phyloP scores from a whole-genome alignment of 2,113 vertebrate genomes.

The Danionella cerebrum region DNA sequence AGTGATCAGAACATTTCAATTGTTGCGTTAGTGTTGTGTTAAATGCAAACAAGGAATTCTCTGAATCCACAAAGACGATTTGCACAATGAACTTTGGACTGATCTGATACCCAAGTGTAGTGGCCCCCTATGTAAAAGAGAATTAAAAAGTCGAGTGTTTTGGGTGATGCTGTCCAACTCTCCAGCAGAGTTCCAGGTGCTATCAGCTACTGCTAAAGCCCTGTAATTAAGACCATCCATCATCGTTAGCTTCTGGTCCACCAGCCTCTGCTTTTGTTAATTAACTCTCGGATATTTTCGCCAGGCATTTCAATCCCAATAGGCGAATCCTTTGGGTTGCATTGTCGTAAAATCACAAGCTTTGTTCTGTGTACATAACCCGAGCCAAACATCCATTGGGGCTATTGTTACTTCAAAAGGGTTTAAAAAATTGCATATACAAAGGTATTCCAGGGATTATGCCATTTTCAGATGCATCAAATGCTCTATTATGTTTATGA shows the following conservation, averaged over 20 bases:
- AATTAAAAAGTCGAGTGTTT: conserved; percentile 18
- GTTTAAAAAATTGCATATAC: conserved; percentile 1
- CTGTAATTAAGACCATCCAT: conserved; percentile 70
- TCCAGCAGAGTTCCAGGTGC: conserved; percentile 55
- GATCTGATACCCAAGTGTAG: conserved; percentile 5
- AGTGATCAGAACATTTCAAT: too few relatives aligned
- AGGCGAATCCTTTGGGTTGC: conserved; percentile 13
- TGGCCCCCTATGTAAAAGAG: neutral
- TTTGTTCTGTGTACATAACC: neutral
- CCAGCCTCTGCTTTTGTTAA: conserved; percentile 53
- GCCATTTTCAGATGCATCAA: conserved; percentile 1
- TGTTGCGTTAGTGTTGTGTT: too few relatives aligned
- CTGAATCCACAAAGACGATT: neutral
- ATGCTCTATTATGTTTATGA: neutral
- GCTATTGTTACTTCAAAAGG: neutral
- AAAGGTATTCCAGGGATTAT: too few relatives aligned
- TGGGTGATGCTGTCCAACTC: neutral
- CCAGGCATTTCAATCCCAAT: conserved; percentile 33
- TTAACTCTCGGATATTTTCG: conserved; percentile 58
- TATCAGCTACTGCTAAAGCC: conserved; percentile 63
- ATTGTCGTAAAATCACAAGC: neutral
- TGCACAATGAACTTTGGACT: neutral
- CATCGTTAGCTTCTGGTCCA: conserved; percentile 67
- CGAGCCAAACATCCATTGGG: neutral
- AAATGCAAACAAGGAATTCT: too few relatives aligned